Evolutionary conservation across 2,888 invertebrate genomes (phyloP).

Genomic region (Eulithis prunata): DNA sequence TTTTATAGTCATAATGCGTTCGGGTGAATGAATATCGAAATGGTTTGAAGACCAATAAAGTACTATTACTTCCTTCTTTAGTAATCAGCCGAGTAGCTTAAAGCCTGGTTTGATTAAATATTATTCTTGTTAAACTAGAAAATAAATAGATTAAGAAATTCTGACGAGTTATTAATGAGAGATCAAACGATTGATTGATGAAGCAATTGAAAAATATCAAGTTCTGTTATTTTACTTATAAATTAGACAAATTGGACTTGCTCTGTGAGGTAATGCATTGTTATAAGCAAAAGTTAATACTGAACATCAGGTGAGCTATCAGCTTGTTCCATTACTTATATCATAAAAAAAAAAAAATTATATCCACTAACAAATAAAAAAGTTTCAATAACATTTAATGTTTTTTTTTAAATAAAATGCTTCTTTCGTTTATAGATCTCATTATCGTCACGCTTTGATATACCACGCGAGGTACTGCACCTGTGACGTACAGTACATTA

Average conservation of each 20-base stretch:
- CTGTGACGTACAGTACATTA: conserved; percentile 26
- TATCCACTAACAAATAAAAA: too few relatives aligned
- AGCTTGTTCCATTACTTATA: too few relatives aligned
- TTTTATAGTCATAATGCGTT: conserved; percentile 34
- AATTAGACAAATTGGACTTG: too few relatives aligned
- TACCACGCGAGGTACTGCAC: conserved; percentile 42
- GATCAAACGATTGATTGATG: not conserved
- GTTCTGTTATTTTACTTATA: too few relatives aligned
- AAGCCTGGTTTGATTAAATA: conserved; percentile 28
- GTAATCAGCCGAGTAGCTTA: conserved; percentile 21
- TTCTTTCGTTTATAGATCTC: too few relatives aligned
- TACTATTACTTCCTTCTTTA: conserved; percentile 35
- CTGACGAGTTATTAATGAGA: not conserved
- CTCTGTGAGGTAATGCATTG: too few relatives aligned
- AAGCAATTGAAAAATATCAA: conserved; percentile 10
- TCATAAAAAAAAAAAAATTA: too few relatives aligned
- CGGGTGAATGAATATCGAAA: conserved; percentile 34
- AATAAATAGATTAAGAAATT: conserved; percentile 13
- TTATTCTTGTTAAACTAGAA: conserved; percentile 22
- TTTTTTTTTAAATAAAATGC: too few relatives aligned
- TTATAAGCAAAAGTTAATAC: too few relatives aligned
- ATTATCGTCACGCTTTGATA: conserved; percentile 45
- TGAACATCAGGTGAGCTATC: too few relatives aligned
- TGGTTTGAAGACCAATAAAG: conserved; percentile 34
- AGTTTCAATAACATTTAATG: too few relatives aligned